These are phyloP conservation scores for Artibeus lituratus DNA, from an alignment of 2,797 vertebrate genomes.

Conservation along the genomic window DNA sequence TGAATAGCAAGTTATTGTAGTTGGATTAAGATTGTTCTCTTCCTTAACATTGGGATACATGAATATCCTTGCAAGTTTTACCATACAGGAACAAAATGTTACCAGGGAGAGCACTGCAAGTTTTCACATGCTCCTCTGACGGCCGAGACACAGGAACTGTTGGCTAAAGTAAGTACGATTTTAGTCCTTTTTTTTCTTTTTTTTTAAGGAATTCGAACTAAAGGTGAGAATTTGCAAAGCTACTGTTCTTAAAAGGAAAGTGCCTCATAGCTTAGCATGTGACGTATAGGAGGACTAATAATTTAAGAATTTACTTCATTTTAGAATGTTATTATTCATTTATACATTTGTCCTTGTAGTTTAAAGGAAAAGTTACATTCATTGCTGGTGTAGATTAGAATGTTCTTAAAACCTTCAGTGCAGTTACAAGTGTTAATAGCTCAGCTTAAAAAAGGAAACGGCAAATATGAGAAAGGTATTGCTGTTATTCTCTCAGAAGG, in stretches of 20 bases:
- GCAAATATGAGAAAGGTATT: neutral
- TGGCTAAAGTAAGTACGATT: conserved; percentile 89
- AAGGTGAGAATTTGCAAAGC: conserved; percentile 5
- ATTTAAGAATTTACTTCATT: conserved; percentile 9
- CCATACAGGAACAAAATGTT: conserved; percentile 97
- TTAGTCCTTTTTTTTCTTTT: accelerated
- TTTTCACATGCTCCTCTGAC: conserved; percentile 96
- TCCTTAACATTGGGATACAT: conserved; percentile 91
- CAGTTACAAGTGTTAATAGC: neutral
- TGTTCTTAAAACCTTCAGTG: neutral
- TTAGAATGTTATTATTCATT: neutral
- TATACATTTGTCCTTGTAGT: neutral
- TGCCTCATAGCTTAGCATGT: neutral
- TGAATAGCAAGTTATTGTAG: neutral
- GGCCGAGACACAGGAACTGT: conserved; percentile 92
- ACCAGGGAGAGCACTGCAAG: conserved; percentile 97
- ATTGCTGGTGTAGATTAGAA: neutral
- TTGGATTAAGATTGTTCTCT: conserved; percentile 55
- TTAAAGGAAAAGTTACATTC: conserved; percentile 1
- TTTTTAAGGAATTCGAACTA: neutral
- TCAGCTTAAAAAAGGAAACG: neutral
- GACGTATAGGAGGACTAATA: neutral
- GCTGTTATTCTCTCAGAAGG: neutral
- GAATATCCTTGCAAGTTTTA: conserved; percentile 99
- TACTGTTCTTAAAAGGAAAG: neutral